Conservation (phyloP, 1,140 invertebrate genomes). For the Contarinia nasturtii region DNA sequence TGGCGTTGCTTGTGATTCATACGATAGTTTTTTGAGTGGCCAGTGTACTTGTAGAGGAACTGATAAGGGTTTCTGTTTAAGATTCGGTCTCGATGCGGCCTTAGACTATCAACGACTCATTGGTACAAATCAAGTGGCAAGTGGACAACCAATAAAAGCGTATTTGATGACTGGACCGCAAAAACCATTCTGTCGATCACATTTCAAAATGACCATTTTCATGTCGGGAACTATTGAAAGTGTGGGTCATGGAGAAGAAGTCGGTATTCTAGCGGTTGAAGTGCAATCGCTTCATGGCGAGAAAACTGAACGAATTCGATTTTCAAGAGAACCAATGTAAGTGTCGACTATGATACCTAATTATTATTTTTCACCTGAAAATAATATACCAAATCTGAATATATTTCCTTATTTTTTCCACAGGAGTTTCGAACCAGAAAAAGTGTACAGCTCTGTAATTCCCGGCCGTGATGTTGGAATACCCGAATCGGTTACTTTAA, state of each 20-base stretch:
- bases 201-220: conserved; percentile 52
- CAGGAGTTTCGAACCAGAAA: conserved; percentile 49
- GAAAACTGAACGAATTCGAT: conserved; percentile 34
- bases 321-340: conserved; percentile 22
- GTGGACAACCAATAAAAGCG: conserved; percentile 34
- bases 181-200: conserved; percentile 52
- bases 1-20: conserved; percentile 58
- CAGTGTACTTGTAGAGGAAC: conserved; percentile 48
- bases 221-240: conserved; percentile 54
- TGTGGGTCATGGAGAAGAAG: conserved; percentile 51
- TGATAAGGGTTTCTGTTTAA: conserved; percentile 38
- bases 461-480: conserved; percentile 41
- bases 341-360: neutral
- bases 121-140: conserved; percentile 18
- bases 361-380: neutral
- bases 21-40: conserved; percentile 50
- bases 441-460: conserved; percentile 43
- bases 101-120: conserved; percentile 28
- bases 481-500: conserved; percentile 40
- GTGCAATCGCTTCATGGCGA: conserved; percentile 36
- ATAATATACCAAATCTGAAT: too few species aligned
- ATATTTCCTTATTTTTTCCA: conserved; percentile 10
- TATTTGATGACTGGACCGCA: conserved; percentile 47
- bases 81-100: conserved; percentile 43
- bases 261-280: conserved; percentile 40